Conservation (phyloP, 2,888 invertebrate species). For the Gastracanthus pulcherrimus region DNA sequence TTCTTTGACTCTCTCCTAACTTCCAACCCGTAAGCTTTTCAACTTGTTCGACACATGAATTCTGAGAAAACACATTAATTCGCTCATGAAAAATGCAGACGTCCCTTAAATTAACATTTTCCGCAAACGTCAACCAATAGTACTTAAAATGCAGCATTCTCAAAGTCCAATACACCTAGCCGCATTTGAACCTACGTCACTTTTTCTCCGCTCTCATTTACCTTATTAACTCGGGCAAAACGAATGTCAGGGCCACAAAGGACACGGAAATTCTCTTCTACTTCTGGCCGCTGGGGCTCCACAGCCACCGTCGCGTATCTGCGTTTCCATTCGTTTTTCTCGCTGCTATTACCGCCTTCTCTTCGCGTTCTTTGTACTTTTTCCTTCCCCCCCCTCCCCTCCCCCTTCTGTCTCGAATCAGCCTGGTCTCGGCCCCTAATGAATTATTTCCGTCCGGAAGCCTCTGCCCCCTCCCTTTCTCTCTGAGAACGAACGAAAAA, state of each 20-base stretch:
- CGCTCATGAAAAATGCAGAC: too few relatives aligned
- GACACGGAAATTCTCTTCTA: constrained; percentile 11
- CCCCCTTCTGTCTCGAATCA: constrained; percentile 3
- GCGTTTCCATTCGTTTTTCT: constrained; percentile 35
- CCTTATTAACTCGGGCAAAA: constrained; percentile 31
- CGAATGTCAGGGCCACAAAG: constrained; percentile 35
- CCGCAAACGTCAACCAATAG: too few relatives aligned
- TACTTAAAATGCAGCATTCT: too few relatives aligned
- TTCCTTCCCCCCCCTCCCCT: not conserved
- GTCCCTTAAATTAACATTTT: too few relatives aligned
- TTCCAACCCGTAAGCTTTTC: too few relatives aligned
- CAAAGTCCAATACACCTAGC: too few relatives aligned
- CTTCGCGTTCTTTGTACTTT: constrained; percentile 6
- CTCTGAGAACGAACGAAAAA: constrained; percentile 8
- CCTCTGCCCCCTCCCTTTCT: not conserved
- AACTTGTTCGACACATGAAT: too few relatives aligned
- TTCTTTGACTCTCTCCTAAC: too few relatives aligned
- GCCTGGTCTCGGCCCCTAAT: constrained; percentile 48
- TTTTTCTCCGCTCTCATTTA: constrained; percentile 21
- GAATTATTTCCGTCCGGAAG: constrained; percentile 55
- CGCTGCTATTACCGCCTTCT: constrained; percentile 14
- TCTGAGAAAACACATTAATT: too few relatives aligned
- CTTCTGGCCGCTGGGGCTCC: not conserved
- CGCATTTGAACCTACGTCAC: too few relatives aligned
- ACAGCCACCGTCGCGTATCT: not conserved